These are phyloP conservation scores for Xiphorhynchus elegans DNA, from an alignment of 2,113 vertebrate genomes.

Conservation along the genomic window DNA sequence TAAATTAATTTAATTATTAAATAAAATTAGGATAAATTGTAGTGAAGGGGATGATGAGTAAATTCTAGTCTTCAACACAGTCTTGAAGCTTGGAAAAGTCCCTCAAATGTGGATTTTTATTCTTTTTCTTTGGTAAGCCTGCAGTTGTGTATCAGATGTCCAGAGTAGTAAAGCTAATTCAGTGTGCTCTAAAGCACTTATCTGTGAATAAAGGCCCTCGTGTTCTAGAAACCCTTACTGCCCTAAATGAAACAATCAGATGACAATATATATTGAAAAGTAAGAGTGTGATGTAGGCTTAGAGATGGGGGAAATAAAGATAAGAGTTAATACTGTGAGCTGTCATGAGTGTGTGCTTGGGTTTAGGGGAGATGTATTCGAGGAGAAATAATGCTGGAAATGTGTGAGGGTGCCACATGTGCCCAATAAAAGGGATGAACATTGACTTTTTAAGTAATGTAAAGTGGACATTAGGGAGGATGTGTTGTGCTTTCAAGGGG, in stretches of 20 bases:
- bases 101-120: neutral
- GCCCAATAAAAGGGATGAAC: neutral
- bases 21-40: neutral
- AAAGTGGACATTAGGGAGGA: neutral
- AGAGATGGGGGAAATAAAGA: neutral
- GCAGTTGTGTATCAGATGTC: neutral
- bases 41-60: neutral
- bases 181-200: neutral
- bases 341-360: neutral
- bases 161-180: neutral
- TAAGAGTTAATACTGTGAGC: neutral
- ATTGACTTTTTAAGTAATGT: neutral
- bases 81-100: neutral
- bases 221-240: neutral
- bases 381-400: neutral
- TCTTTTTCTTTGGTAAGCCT: neutral
- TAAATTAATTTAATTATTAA: no score
- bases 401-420: neutral
- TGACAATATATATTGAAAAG: neutral
- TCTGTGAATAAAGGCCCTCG: neutral
- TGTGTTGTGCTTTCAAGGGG: neutral
- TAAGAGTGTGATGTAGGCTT: neutral
- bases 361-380: neutral
- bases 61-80: neutral
- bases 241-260: constrained; percentile 1